Conservation (phyloP, 2,797 vertebrate species). For the Microctenopoma lineatum region DNA sequence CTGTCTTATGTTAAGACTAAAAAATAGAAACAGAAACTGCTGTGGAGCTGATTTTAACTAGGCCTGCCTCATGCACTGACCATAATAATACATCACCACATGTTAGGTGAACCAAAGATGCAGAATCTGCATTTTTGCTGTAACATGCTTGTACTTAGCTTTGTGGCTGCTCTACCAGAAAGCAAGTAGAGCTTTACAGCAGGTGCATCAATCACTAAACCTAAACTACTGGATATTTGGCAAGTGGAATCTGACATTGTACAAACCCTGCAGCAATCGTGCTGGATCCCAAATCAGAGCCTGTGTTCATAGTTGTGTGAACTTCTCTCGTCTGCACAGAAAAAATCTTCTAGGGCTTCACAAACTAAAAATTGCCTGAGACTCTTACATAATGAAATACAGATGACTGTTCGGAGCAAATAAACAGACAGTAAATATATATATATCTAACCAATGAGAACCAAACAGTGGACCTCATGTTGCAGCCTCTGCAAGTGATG, state of each 20-base stretch:
- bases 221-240: neutral
- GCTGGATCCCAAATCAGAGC: conserved; percentile 7
- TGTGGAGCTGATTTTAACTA: no score
- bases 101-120: no score
- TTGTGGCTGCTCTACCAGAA: no score
- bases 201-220: no score
- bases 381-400: conserved; percentile 31
- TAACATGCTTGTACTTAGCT: no score
- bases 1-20: no score
- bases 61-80: no score
- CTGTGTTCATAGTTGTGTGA: neutral
- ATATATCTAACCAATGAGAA: conserved; percentile 20
- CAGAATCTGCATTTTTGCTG: no score
- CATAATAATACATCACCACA: no score
- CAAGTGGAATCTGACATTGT: neutral
- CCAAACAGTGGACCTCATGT: conserved; percentile 6
- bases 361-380: conserved; percentile 14
- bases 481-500: conserved; percentile 2
- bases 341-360: conserved; percentile 4
- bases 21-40: no score
- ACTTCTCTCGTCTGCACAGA: conserved; percentile 5
- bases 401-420: conserved; percentile 22
- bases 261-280: conserved; percentile 1
- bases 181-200: no score
- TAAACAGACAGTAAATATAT: conserved; percentile 13